phyloP scores from a whole-genome alignment of 2,113 vertebrate species.

The Stomatorhinus ivindoensis region DNA sequence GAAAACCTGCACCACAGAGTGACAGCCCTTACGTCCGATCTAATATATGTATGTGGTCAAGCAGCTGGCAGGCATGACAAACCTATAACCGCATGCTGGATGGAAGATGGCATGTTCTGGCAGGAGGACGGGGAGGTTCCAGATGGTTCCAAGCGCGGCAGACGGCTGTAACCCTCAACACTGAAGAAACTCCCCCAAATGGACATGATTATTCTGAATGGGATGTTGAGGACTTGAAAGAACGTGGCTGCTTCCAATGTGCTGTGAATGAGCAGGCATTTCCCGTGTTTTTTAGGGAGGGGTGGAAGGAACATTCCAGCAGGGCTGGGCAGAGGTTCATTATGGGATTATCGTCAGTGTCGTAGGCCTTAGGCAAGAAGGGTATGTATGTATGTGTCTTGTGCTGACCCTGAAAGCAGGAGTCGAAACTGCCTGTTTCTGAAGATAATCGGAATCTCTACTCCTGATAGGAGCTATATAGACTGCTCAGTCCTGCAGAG shows the following conservation, averaged over 20 bases:
- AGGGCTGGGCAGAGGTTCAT: background rate
- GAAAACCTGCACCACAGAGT: background rate
- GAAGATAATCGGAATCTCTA: background rate
- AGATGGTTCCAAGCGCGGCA: background rate
- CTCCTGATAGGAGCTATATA: background rate
- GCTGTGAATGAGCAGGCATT: background rate
- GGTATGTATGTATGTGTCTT: background rate
- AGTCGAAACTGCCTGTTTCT: background rate
- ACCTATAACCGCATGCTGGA: background rate
- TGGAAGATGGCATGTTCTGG: background rate
- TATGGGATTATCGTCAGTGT: background rate
- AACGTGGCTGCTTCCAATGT: background rate
- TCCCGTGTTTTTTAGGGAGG: background rate
- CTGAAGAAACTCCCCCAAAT: background rate
- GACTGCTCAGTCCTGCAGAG: background rate
- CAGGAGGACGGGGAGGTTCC: background rate
- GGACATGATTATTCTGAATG: background rate
- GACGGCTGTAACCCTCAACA: no score
- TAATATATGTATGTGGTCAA: background rate
- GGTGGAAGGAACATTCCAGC: background rate
- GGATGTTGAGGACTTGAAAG: background rate
- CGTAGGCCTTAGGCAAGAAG: background rate
- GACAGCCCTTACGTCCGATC: slow-evolving; percentile 9
- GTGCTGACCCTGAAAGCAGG: background rate
- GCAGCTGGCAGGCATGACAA: background rate